Evolutionary conservation across 2,113 vertebrate species (phyloP).

Genomic region (Scopus umbretta): DNA sequence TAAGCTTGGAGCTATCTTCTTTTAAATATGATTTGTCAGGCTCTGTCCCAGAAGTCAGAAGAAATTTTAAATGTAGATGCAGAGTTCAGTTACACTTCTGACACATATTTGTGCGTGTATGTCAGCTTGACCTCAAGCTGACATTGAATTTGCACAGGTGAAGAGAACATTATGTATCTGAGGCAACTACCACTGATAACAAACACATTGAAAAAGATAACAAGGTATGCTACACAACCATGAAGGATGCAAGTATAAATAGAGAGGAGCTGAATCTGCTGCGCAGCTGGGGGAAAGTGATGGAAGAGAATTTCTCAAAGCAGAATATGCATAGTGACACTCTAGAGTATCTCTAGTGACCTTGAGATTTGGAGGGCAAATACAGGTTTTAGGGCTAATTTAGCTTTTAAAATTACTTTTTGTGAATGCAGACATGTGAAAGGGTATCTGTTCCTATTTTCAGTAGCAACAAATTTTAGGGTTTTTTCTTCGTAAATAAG

Average conservation of each 20-base stretch:
- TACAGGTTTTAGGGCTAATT: background rate
- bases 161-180: background rate
- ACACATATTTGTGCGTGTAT: background rate
- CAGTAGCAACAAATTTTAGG: background rate
- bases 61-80: background rate
- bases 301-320: background rate
- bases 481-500: background rate
- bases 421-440: background rate
- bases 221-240: background rate
- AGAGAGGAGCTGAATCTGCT: background rate
- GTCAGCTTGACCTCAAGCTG: background rate
- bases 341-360: background rate
- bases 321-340: background rate
- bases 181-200: background rate
- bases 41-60: background rate
- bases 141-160: background rate
- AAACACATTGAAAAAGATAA: background rate
- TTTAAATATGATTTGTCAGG: conserved; percentile 31
- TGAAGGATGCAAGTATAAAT: background rate
- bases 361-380: background rate
- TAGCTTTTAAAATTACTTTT: background rate
- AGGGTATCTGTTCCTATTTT: background rate
- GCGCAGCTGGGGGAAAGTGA: background rate
- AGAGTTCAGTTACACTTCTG: background rate
- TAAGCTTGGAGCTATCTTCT: conserved; percentile 30